Evolutionary conservation across 2,797 vertebrate genomes (phyloP), one percentile per base, ranked within the genome.

Genomic region (Danio jaintianensis): DNA sequence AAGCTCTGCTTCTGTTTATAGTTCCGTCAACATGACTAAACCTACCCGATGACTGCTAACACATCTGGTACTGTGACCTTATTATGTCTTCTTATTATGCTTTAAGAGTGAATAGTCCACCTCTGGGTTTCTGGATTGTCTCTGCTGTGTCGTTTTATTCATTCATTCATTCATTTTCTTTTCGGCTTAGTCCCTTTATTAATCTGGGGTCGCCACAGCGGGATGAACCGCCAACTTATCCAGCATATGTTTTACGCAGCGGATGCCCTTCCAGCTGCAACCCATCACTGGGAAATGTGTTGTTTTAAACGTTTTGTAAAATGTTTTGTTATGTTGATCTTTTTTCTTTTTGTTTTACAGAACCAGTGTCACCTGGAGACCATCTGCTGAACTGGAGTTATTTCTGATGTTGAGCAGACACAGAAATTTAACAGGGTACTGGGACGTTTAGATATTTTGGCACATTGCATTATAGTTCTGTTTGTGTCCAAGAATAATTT

Each of bases 331-430:
- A 29, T 29, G 29, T 29, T 29, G 29, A 22, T 85, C 61, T 48
- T 82, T 40, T 29, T 88, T 11, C 2, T 1, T 42, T 0, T 16
- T 52, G 8, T 63, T 4, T 45, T 72, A 18, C 40, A 94, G 92
- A 94, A 93, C 89, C 93, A 92, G 9, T 91, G 93, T 84, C 94
- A 95, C 81, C 91, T 95, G 9, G 94, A 95, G 87, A 95, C 94
- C 88, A 95, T 95, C 89, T 95, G 94, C 89, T 95, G 90, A 94
- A 90, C 73, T 67, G 53, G 70, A 69, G 56, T 67, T 1, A 40
- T 47, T 79, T 71, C 76, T 73, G 82, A 80, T 83, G 71, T 83
- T 70, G 86, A 89, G 78, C 62, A 83, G 85, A 85, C 86, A 85
- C 78, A 75, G 82, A 83, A 53, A 78, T 55, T 82, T 45, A 79